Base-by-base conservation (phyloP, 2,888 invertebrate genomes). In the Dermolepida albohirtum region DNA sequence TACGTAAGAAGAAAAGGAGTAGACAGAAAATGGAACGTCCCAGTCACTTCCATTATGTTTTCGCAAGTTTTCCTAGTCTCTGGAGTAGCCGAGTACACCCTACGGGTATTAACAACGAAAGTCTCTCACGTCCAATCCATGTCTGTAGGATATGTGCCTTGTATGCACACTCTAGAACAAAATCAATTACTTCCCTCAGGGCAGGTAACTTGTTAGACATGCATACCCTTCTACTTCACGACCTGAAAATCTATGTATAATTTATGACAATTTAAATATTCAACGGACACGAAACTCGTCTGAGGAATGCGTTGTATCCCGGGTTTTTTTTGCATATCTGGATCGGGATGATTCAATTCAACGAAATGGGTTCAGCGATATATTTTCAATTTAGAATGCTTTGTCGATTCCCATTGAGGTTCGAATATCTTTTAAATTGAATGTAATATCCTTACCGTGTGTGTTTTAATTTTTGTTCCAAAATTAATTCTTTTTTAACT, bases 121-220 rank as follows among this genome's bases (percentile, higher is more conserved):
- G 64, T 64, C 51, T 64, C 64, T 49, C 39, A 59, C 59, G 59
- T 64, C 64, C 64, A 64, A 22, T 64, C 64, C 50, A 22, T 40
- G 64, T 51, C 64, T 49, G 64, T 22, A 41, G 14, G 64, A 27
- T 44, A 44, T 29, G 29, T 8, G 27, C 27, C 44, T 43, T 44
- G 40, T 54, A 62, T 64, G 57, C 55, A 66, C 57, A 54, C 34
- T 66, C 50, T 40, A 47, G 63, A 52, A 52, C 34, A 52, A 67
- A 67, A 67, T 67, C 67, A 67, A 67, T 67, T 67, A 67, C 67
- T 34, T 63, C 67, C 62, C 67, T 47, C 17, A 44, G 67, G 67
- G 63, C 52, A 67, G 63, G 67, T 63, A 57, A 63, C 62, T 63
- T 54, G 67, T 52, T 44, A 67, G 63, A 63, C 67, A 67, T 67